Percentiles rank a stretch among this genome's conserved stretches.
These are phyloP conservation scores for Podabrus alpinus DNA, from an alignment of 2,888 invertebrate species.

Conservation along the genomic window DNA sequence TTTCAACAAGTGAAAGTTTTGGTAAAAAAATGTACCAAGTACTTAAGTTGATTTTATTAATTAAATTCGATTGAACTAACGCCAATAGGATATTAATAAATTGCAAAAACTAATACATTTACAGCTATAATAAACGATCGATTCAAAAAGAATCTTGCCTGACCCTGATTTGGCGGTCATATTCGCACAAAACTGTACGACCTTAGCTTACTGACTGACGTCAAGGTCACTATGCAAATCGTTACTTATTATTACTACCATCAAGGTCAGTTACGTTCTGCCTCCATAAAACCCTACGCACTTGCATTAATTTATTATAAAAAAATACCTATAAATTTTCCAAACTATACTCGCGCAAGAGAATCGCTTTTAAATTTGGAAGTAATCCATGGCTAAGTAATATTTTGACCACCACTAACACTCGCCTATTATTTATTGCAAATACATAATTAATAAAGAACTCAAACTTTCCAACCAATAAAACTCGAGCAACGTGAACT, in stretches of 20 bases:
- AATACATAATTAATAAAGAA: too few relatives aligned
- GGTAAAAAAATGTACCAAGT: neutral
- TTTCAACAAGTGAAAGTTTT: neutral
- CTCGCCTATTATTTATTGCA: too few relatives aligned
- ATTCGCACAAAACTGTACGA: conserved; percentile 35
- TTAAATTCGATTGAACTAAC: neutral
- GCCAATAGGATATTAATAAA: neutral
- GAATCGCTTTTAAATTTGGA: neutral
- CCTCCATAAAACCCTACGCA: conserved; percentile 8
- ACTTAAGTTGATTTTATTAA: neutral
- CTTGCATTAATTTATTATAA: neutral
- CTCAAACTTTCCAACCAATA: too few relatives aligned
- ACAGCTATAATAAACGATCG: conserved; percentile 24
- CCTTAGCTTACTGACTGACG: conserved; percentile 42
- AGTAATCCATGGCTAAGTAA: too few relatives aligned
- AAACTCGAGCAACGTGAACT: neutral
- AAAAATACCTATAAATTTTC: neutral
- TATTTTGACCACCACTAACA: too few relatives aligned
- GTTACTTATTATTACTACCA: conserved; percentile 23
- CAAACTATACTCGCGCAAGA: neutral
- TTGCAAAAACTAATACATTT: conserved; percentile 7
- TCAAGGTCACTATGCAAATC: conserved; percentile 36
- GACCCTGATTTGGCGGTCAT: conserved; percentile 41
- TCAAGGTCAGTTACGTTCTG: conserved; percentile 24
- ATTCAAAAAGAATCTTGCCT: conserved; percentile 28